These are phyloP conservation scores for Melanerpes formicivorus DNA, from an alignment of 2,113 vertebrate species.

Conservation along the genomic window DNA sequence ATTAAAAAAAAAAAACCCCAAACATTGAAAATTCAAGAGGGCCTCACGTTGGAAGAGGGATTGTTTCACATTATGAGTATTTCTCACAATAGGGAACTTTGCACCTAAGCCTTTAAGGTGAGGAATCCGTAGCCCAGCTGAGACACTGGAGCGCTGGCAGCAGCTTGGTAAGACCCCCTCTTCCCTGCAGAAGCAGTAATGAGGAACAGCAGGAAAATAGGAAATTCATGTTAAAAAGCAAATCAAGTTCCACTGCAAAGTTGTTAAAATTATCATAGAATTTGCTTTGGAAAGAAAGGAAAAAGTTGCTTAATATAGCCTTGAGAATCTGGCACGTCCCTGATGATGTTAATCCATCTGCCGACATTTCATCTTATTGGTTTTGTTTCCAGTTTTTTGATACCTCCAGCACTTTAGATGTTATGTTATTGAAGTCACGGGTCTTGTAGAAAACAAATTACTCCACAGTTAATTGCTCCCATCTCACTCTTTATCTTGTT, in stretches of 20 bases:
- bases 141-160: background rate
- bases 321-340: conserved; percentile 57
- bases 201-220: background rate
- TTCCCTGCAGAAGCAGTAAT: background rate
- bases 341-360: conserved; percentile 55
- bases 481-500: conserved; percentile 64
- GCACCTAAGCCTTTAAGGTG: background rate
- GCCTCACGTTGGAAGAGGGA: background rate
- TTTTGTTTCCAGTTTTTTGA: conserved; percentile 66
- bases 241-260: background rate
- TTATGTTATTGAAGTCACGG: conserved; percentile 64
- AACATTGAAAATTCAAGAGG: background rate
- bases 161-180: background rate
- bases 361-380: conserved; percentile 65
- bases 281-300: conserved; percentile 42
- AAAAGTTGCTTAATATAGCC: conserved; percentile 57
- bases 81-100: background rate
- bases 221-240: conserved; percentile 13
- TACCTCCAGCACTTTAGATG: conserved; percentile 68
- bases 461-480: conserved; percentile 59
- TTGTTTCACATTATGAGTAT: background rate
- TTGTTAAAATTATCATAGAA: conserved; percentile 56
- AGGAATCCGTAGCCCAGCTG: background rate
- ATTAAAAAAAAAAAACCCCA: background rate
- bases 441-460: conserved; percentile 70